phyloP scores from a whole-genome alignment of 2,113 vertebrate genomes.

The Ameiurus melas region DNA sequence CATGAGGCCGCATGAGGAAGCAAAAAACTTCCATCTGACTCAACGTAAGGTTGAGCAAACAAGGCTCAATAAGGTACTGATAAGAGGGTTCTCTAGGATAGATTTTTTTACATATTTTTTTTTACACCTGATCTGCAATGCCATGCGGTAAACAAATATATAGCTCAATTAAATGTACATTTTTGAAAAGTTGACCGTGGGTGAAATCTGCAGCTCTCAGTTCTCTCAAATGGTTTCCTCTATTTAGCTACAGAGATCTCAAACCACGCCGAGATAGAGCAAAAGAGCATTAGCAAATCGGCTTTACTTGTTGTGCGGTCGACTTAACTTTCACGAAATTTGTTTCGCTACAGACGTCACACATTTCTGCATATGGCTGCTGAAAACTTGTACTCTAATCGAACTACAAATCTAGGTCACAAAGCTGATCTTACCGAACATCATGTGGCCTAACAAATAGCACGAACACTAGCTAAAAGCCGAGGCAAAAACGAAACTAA shows the following conservation, averaged over 20 bases:
- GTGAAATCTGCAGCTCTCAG: background rate
- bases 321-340: background rate
- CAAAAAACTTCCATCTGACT: background rate
- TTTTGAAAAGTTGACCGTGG: background rate
- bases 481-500: background rate
- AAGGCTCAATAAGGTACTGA: background rate
- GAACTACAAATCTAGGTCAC: background rate
- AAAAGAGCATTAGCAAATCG: background rate
- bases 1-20: background rate
- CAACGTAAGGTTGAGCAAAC: background rate
- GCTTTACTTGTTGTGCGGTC: background rate
- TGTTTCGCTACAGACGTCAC: background rate
- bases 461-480: background rate
- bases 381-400: background rate
- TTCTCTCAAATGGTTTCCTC: background rate
- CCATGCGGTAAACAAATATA: background rate
- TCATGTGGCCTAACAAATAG: background rate
- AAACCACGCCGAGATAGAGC: background rate
- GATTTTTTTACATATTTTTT: background rate
- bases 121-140: background rate
- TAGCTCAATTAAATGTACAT: background rate
- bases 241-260: background rate
- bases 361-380: background rate
- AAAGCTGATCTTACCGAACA: background rate
- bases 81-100: background rate